Base-by-base conservation (phyloP, 2,888 invertebrate species). In the Eucriotettix oculatus region DNA sequence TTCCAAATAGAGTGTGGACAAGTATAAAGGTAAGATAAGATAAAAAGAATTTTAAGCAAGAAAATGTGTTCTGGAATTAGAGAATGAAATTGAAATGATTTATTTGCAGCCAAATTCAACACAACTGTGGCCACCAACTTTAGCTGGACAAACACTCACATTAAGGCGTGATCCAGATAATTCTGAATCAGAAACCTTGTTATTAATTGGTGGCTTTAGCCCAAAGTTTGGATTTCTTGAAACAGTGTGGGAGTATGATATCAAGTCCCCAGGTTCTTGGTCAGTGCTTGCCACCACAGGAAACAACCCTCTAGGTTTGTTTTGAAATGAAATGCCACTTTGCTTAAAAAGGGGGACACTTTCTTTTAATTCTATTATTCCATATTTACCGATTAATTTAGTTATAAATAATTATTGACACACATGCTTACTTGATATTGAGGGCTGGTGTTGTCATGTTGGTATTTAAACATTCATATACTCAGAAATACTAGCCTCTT, bases 71-170 rank as follows among this genome's bases (percentile, higher is more conserved):
- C 29, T 29, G 29, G 7, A 29, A 29, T 29, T 29, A 29, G 29
- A 2, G 7, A 29, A 29, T 29, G 29, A 29, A 29, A 29, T 29
- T 7, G 7, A 29, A 29, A 29, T 29, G 2, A 7, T 2, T 29
- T 29, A 7, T 29, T 29, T 29, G 2, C 29, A 29, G 29, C 29
- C 29, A 29, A 29, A 29, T 29, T 29, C 29, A 29, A 29, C 29
- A 29, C 29, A 29, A 29, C 29, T 29, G 7, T 29, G 29, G 29
- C 84, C 85, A 0, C 87, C 90, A 0, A 79, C 88, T 0, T 74
- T 94, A n/a, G 90, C 93, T 0, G 95, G 96, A 0, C 94, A 95
- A 69, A 90, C 92, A 0, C 74, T 97, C 61, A 94, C 93, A 0
- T 78, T 89, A 57, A 83, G 89, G 58, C 81, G 85, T 62, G 85